A percentile compares a stretch with the other conserved stretches of the same genome.
Conservation (phyloP, 1,140 invertebrate species). For the Octopus bimaculoides region DNA sequence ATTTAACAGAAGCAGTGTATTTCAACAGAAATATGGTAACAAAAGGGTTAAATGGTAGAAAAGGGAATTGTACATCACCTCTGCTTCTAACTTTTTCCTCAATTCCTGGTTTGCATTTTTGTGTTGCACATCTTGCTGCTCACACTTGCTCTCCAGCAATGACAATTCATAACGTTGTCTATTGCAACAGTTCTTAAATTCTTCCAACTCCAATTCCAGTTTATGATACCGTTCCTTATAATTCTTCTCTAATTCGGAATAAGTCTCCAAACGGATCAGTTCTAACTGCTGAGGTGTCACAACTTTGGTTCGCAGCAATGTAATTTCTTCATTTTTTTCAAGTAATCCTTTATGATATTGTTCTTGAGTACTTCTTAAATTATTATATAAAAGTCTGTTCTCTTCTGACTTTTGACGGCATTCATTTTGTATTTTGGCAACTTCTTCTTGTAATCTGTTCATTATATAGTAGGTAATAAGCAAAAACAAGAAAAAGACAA, state of each 20-base stretch:
- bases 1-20: no score
- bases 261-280: slow-evolving; percentile 45
- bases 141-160: slow-evolving; percentile 54
- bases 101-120: slow-evolving; percentile 47
- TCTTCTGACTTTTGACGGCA: slow-evolving; percentile 45
- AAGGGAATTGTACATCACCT: slow-evolving; percentile 32
- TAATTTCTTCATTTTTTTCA: not conserved
- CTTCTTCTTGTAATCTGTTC: slow-evolving; percentile 42
- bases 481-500: no score
- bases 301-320: slow-evolving; percentile 27
- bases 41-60: no score
- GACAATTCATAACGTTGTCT: slow-evolving; percentile 51
- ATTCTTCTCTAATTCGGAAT: slow-evolving; percentile 44
- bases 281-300: slow-evolving; percentile 50
- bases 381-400: slow-evolving; percentile 48
- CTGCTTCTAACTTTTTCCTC: slow-evolving; percentile 50
- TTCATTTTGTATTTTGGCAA: slow-evolving; percentile 29
- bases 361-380: slow-evolving; percentile 52
- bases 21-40: no score
- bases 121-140: slow-evolving; percentile 47
- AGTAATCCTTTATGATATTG: slow-evolving; percentile 39
- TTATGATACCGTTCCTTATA: slow-evolving; percentile 47
- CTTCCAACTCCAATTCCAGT: slow-evolving; percentile 49
- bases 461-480: no score
- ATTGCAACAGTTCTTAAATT: slow-evolving; percentile 40